Base-by-base conservation (phyloP, 2,888 invertebrate genomes). In the Amphipoea lucens region DNA sequence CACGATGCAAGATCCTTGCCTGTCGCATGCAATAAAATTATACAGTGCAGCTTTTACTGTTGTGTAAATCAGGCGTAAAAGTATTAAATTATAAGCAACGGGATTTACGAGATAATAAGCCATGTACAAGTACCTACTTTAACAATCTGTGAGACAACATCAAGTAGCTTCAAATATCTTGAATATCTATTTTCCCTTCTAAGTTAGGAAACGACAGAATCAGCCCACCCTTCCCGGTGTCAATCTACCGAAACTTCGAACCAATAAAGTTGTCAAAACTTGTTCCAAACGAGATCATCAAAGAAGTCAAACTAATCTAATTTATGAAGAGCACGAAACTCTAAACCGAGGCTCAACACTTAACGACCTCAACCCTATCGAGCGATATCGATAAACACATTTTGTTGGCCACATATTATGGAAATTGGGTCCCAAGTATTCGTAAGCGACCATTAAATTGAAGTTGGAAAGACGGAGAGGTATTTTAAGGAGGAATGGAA, bases 271-370 rank as follows among this genome's bases (percentile, higher is more conserved):
- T 83, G 68, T 85, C 80, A 76, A 80, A 85, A 85, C 69, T 86
- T 77, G 42, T 51, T 45, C 80, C 51, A 63, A 86, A 83, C 76
- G 76, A 74, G 74, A 73, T 73, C 83, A 73, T 86, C 83, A 80
- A 83, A 86, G 74, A 85, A 77, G 65, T 74, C 40, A 29, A 85
- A 85, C 80, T 85, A 86, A 85, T 83, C 76, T 68, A 83, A 85
- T 83, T 86, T 85, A 83, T 83, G 62, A 73, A 51, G 80, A 73
- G 63, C 60, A 69, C 51, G 66, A 69, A 73, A 86, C 74, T 76
- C 72, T 76, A 72, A 79, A 79, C 65, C 65, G 45, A 54, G 48
- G 68, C 65, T 79, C 54, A 68, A 51, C 11, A 62, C n/a, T 74
- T 74, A 74, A 80, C 51, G 68, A 79, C 17, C 70, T 76, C 5